Evolutionary conservation across 1,140 invertebrate genomes (phyloP).

Genomic region (Tribolium madens): DNA sequence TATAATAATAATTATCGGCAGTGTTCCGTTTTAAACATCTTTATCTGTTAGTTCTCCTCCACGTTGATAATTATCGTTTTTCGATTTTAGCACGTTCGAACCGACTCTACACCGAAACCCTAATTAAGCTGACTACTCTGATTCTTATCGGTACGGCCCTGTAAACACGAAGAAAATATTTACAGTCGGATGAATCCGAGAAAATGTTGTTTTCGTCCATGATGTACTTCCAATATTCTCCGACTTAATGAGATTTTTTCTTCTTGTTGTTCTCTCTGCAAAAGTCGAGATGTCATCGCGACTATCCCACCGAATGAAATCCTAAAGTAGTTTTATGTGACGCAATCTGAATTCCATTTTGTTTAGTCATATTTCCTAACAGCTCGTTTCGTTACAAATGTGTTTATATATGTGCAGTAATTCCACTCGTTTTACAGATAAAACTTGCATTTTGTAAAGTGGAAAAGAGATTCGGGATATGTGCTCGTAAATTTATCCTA

Average conservation of each 20-base stretch:
- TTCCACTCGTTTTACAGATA: constrained; percentile 1
- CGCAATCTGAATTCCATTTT: constrained; percentile 27
- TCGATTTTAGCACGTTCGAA: constrained; percentile 6
- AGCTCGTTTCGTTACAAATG: constrained; percentile 6
- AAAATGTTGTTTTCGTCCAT: constrained; percentile 21
- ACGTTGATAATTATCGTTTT: constrained; percentile 2
- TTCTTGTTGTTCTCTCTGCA: neutral
- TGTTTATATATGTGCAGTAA: constrained; percentile 2
- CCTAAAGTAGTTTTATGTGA: neutral
- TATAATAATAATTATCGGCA: constrained; percentile 19
- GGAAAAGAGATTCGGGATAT: neutral
- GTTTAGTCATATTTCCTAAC: constrained; percentile 22
- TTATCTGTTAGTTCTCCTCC: neutral
- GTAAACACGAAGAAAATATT: neutral
- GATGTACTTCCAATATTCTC: constrained; percentile 20
- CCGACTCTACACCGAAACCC: neutral
- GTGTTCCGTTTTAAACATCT: neutral
- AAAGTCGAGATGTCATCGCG: neutral
- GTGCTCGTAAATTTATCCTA: constrained; percentile 23
- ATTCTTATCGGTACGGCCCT: constrained; percentile 14
- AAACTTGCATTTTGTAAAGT: constrained; percentile 17
- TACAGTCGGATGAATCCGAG: neutral
- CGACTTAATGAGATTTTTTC: constrained; percentile 28
- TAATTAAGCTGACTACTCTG: constrained; percentile 26
- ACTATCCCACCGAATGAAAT: constrained; percentile 6